A percentile compares a stretch with the other conserved stretches of the same genome.
phyloP scores from a whole-genome alignment of 1,140 invertebrate genomes.

The Latrodectus geometricus region DNA sequence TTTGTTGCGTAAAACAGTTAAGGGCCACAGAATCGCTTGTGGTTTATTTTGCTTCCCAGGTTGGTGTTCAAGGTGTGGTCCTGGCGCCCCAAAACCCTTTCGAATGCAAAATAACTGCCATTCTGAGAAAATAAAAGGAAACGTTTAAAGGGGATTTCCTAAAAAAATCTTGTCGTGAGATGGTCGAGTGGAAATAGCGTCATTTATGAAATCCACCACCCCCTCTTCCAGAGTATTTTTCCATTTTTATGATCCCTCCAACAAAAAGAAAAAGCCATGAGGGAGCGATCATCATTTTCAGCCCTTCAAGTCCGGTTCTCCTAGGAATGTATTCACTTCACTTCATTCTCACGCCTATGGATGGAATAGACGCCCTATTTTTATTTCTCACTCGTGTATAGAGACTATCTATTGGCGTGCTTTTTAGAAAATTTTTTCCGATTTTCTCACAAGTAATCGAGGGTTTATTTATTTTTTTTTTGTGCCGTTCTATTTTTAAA shows the following conservation, averaged over 20 bases:
- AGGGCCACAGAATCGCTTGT: not conserved
- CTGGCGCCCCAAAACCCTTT: constrained; percentile 12
- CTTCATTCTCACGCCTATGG: constrained; percentile 45
- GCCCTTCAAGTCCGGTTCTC: constrained; percentile 44
- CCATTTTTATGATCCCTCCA: constrained; percentile 38
- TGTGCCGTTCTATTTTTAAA: not conserved
- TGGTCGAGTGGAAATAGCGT: constrained; percentile 38
- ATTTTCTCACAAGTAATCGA: not conserved
- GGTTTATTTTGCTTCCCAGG: constrained; percentile 34
- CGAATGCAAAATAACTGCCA: constrained; percentile 57
- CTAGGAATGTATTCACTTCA: constrained; percentile 43
- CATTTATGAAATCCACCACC: constrained; percentile 12
- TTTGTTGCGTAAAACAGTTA: not conserved
- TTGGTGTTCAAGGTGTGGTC: constrained; percentile 40
- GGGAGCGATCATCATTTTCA: constrained; percentile 36
- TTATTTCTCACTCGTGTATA: not conserved
- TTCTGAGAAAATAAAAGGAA: constrained; percentile 38
- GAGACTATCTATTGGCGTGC: not conserved
- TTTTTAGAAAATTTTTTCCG: not conserved
- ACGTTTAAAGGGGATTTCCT: constrained; percentile 5
- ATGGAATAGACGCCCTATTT: constrained; percentile 22
- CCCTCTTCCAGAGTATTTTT: not conserved
- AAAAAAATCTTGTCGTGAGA: constrained; percentile 54
- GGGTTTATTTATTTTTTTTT: not conserved
- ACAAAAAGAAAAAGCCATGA: constrained; percentile 26